Percentiles rank a stretch among this genome's conserved stretches.
Conservation (phyloP, 2,113 vertebrate species). For the Collichthys lucidus region DNA sequence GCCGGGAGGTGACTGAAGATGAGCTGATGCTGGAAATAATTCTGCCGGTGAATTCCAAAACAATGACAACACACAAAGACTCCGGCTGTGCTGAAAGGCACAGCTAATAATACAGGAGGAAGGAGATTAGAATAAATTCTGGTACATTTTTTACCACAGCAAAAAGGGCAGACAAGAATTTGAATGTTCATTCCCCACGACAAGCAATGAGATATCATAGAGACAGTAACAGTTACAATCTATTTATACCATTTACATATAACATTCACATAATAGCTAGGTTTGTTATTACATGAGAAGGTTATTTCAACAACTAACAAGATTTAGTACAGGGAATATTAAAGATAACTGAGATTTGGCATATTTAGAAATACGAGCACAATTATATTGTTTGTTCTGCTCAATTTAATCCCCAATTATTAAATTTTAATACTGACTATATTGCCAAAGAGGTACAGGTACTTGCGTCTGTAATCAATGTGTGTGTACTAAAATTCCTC, state of each 20-base stretch:
- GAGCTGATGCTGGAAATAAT: conserved; percentile 7
- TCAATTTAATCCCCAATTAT: not conserved
- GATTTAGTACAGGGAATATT: not conserved
- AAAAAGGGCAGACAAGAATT: conserved; percentile 32
- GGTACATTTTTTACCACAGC: conserved; percentile 7
- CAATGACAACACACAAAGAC: conserved; percentile 1
- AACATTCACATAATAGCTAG: too few relatives aligned
- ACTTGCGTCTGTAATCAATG: not conserved
- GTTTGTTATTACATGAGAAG: too few relatives aligned
- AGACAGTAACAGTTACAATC: not conserved
- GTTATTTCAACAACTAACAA: not conserved
- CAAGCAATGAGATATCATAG: conserved; percentile 1
- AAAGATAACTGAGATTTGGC: not conserved
- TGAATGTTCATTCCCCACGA: not conserved
- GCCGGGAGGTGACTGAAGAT: conserved; percentile 2
- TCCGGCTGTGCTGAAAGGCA: not conserved
- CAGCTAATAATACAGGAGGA: conserved; percentile 36
- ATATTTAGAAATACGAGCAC: not conserved
- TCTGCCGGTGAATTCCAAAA: conserved; percentile 3
- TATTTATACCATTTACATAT: not conserved
- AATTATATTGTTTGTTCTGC: not conserved
- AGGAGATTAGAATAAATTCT: not conserved
- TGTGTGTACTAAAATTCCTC: not conserved
- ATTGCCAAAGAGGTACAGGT: not conserved
- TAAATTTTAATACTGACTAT: not conserved